phyloP scores from a whole-genome alignment of 2,113 vertebrate species.

The Dicrurus megarhynchus region DNA sequence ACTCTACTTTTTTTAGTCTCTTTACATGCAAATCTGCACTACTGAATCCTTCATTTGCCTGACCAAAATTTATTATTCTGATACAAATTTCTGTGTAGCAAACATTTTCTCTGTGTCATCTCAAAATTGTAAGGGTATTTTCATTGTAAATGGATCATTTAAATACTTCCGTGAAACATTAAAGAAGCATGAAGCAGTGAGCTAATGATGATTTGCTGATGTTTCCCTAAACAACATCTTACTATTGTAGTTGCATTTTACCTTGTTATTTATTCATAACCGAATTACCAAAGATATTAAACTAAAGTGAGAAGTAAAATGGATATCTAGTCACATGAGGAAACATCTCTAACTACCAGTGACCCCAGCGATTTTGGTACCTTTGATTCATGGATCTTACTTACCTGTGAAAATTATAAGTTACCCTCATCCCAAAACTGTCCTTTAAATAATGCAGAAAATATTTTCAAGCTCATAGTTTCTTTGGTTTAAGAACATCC shows the following conservation, averaged over 20 bases:
- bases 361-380: background rate
- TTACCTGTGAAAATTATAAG: background rate
- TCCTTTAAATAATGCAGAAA: background rate
- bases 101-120: background rate
- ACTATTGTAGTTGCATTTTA: background rate
- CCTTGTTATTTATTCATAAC: background rate
- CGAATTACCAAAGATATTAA: constrained; percentile 27
- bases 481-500: background rate
- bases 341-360: background rate
- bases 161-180: background rate
- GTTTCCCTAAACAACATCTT: background rate
- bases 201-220: background rate
- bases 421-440: background rate
- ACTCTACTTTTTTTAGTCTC: background rate
- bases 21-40: background rate
- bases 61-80: background rate
- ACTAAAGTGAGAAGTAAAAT: constrained; percentile 18
- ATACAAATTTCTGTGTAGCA: background rate
- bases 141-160: background rate
- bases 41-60: background rate
- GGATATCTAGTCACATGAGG: background rate
- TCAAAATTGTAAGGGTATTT: background rate
- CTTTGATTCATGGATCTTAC: background rate
- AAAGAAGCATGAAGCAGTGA: background rate
- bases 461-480: background rate